Conservation (phyloP, 2,888 invertebrate genomes). For the Tethea ocularis region DNA sequence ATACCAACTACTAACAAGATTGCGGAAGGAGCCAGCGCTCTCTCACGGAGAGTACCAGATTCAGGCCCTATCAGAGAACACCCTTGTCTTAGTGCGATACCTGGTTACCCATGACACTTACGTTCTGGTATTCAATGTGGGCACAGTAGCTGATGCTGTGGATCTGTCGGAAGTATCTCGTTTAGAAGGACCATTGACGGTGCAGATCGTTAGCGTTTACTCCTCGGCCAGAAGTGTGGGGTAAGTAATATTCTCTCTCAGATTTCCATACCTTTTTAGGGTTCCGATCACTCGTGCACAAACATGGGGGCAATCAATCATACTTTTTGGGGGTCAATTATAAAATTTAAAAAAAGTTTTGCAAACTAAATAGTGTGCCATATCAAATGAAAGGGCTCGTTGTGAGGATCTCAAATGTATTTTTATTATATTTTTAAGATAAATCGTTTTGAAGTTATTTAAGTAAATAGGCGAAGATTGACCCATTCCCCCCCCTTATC, state of each 20-base stretch:
- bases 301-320: no score
- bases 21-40: conserved; percentile 73
- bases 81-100: conserved; percentile 51
- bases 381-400: no score
- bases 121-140: conserved; percentile 81
- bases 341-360: no score
- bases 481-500: no score
- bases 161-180: conserved; percentile 54
- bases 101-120: conserved; percentile 53
- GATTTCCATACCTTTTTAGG: no score
- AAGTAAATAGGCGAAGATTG: no score
- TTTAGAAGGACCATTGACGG: conserved; percentile 45
- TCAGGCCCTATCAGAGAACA: conserved; percentile 50
- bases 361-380: no score
- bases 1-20: conserved; percentile 78
- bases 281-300: no score
- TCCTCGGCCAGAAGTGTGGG: conserved; percentile 46
- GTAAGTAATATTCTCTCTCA: conserved; percentile 40
- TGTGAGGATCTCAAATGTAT: no score
- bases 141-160: conserved; percentile 55
- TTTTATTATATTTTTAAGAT: no score
- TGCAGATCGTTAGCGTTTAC: conserved; percentile 59
- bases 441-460: no score
- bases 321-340: no score
- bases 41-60: conserved; percentile 63